These are phyloP conservation scores for Benthosema pterotum DNA, from an alignment of 2,797 vertebrate species.

Conservation along the genomic window DNA sequence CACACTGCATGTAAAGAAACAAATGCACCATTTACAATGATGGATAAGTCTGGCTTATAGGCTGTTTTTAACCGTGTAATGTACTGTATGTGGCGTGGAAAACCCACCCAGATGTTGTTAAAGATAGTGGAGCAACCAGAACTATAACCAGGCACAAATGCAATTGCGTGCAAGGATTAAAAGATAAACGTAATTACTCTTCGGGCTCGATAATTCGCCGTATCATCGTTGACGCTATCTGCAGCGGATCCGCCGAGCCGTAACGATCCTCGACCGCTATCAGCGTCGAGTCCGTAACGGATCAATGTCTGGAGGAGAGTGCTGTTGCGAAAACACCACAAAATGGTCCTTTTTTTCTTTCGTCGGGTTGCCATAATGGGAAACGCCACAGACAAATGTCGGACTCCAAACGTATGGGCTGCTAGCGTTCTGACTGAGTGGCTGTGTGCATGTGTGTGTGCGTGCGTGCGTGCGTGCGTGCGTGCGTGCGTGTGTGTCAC, in stretches of 20 bases:
- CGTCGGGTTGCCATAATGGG: constrained; percentile 33
- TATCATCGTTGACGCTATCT: constrained; percentile 61
- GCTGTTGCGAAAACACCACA: constrained; percentile 24
- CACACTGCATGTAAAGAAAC: no score
- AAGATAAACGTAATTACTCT: constrained; percentile 74
- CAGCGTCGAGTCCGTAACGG: constrained; percentile 16
- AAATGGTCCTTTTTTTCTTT: constrained; percentile 13
- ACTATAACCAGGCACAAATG: constrained; percentile 37
- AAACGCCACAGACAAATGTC: constrained; percentile 51
- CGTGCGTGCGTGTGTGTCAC: constrained; percentile 64
- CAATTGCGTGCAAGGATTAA: constrained; percentile 64
- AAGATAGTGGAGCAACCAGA: constrained; percentile 43
- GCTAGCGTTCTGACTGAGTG: constrained; percentile 59
- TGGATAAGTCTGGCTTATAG: neutral
- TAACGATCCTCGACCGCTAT: constrained; percentile 15
- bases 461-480: constrained; percentile 55
- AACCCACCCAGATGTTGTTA: constrained; percentile 56
- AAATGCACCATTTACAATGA: no score
- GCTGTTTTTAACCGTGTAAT: constrained; percentile 45
- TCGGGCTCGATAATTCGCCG: constrained; percentile 59
- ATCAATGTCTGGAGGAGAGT: constrained; percentile 45
- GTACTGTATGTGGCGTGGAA: constrained; percentile 49
- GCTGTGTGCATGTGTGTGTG: constrained; percentile 62
- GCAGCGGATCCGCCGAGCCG: constrained; percentile 21
- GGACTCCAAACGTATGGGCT: constrained; percentile 29